A percentile compares a stretch with the other conserved stretches of the same genome.
Evolutionary conservation across 2,797 vertebrate genomes (phyloP).

Genomic region (Diplodus sargus): DNA sequence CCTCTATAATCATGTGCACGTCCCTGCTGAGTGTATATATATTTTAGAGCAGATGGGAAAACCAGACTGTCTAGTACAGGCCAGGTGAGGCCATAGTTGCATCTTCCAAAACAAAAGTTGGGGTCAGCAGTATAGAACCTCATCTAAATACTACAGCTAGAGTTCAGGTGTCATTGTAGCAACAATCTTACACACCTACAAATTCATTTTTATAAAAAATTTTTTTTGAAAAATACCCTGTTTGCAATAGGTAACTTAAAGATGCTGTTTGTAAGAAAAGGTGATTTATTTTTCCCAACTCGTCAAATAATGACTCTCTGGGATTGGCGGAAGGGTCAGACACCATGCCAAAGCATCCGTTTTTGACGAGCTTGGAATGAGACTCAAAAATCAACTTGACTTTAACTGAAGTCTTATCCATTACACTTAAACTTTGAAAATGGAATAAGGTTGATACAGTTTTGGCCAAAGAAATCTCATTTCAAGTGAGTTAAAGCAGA

Average conservation of each 20-base stretch:
- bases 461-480: not conserved
- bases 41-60: not conserved
- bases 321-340: too few species aligned
- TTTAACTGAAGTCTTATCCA: not conserved
- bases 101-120: not conserved
- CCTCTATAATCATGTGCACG: too few species aligned
- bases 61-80: not conserved
- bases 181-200: not conserved
- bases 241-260: too few species aligned
- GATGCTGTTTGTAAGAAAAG: too few species aligned
- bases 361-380: too few species aligned
- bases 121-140: not conserved
- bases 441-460: not conserved
- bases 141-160: not conserved
- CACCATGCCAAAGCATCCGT: too few species aligned
- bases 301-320: too few species aligned
- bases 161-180: not conserved
- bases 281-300: too few species aligned
- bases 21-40: too few species aligned
- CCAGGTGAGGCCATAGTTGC: not conserved
- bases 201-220: too few species aligned
- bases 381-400: too few species aligned
- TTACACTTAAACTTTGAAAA: not conserved
- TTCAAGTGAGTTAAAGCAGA: not conserved
- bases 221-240: too few species aligned